A percentile compares a stretch with the other conserved stretches of the same genome.
phyloP scores from a whole-genome alignment of 2,888 invertebrate genomes.

The Caenorhabditis sp. region DNA sequence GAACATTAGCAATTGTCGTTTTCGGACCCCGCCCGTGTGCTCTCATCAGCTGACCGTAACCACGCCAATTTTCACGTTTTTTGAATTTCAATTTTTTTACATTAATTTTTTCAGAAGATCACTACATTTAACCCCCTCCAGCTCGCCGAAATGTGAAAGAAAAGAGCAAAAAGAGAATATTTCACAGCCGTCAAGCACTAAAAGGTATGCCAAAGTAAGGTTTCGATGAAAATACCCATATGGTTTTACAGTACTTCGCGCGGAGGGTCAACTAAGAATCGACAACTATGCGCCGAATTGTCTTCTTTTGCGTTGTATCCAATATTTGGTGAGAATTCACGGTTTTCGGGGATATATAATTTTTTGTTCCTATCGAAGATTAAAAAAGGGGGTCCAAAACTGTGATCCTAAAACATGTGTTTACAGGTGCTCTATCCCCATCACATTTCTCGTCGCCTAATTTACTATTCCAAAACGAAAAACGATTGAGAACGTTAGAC shows the following conservation, averaged over 20 bases:
- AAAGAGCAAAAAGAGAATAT: conserved; percentile 6
- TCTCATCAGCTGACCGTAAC: too few species aligned
- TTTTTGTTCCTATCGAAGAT: background rate
- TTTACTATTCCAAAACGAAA: conserved; percentile 27
- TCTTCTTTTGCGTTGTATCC: conserved; percentile 43
- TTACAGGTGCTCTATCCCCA: conserved; percentile 32
- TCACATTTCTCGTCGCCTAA: conserved; percentile 41
- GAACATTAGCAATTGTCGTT: background rate
- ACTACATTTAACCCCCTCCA: conserved; percentile 26
- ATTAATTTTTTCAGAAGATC: conserved; percentile 24
- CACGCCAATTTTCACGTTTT: too few species aligned
- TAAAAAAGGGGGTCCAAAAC: background rate
- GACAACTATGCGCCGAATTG: conserved; percentile 36
- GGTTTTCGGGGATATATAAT: background rate
- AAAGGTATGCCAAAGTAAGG: conserved; percentile 14
- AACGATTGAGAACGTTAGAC: background rate
- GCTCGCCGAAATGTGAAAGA: conserved; percentile 19
- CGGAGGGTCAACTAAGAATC: conserved; percentile 17
- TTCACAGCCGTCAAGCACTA: conserved; percentile 18
- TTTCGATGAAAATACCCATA: background rate
- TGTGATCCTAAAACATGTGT: background rate
- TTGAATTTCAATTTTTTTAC: too few species aligned
- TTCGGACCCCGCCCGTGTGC: too few species aligned
- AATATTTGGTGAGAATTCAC: conserved; percentile 17
- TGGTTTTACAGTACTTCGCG: conserved; percentile 17